Percentiles rank a stretch among this genome's conserved stretches.
Conservation (phyloP, 2,888 invertebrate genomes). For the Neoascia interrupta region DNA sequence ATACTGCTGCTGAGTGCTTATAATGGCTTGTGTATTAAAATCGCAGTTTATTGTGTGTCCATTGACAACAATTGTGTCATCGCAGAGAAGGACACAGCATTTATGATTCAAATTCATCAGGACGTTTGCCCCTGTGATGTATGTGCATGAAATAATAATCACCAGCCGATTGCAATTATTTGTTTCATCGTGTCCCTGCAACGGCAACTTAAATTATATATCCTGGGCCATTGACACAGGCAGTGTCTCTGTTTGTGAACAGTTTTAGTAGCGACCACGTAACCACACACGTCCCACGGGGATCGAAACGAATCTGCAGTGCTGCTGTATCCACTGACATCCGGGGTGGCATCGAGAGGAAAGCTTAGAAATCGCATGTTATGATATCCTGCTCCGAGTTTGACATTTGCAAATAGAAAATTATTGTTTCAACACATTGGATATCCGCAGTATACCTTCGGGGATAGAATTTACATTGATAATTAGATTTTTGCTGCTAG, state of each 20-base stretch:
- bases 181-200: slow-evolving; percentile 23
- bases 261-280: slow-evolving; percentile 36
- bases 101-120: slow-evolving; percentile 49
- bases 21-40: slow-evolving; percentile 21
- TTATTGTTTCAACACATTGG: slow-evolving; percentile 56
- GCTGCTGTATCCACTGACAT: slow-evolving; percentile 21
- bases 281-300: slow-evolving; percentile 46
- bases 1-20: slow-evolving; percentile 28
- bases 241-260: no score
- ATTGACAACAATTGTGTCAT: slow-evolving; percentile 24
- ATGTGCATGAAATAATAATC: slow-evolving; percentile 54
- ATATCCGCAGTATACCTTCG: slow-evolving; percentile 47
- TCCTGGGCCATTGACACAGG: no score
- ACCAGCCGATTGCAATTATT: slow-evolving; percentile 54
- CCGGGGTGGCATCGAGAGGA: slow-evolving; percentile 4
- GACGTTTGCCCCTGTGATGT: background rate
- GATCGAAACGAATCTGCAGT: slow-evolving; percentile 35
- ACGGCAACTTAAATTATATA: slow-evolving; percentile 47
- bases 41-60: slow-evolving; percentile 22
- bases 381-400: slow-evolving; percentile 55
- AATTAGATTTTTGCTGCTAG: slow-evolving; percentile 47
- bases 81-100: slow-evolving; percentile 2
- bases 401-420: slow-evolving; percentile 55
- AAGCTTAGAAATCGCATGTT: slow-evolving; percentile 21
- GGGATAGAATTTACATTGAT: slow-evolving; percentile 63